Percentiles rank a stretch among this genome's conserved stretches.
phyloP scores from a whole-genome alignment of 2,797 vertebrate genomes.

The Mastacembelus armatus region DNA sequence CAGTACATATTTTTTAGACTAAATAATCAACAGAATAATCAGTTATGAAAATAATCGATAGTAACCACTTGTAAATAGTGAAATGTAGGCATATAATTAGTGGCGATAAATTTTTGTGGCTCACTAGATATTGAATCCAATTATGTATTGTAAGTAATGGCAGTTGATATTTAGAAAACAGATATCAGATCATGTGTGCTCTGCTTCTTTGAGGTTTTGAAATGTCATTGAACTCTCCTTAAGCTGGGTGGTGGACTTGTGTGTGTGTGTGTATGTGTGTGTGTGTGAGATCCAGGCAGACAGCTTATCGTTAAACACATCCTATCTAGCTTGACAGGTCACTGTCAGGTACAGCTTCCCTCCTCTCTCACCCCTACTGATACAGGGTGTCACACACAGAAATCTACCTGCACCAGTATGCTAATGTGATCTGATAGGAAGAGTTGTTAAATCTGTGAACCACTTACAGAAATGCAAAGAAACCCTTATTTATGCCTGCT shows the following conservation, averaged over 20 bases:
- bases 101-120: neutral
- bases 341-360: constrained; percentile 82
- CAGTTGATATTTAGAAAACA: constrained; percentile 56
- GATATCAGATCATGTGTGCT: constrained; percentile 45
- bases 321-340: constrained; percentile 84
- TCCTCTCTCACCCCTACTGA: constrained; percentile 75
- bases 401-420: constrained; percentile 81
- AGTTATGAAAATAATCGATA: neutral
- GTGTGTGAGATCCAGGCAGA: constrained; percentile 72
- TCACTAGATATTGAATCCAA: constrained; percentile 24
- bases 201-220: constrained; percentile 62
- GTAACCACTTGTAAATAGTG: neutral
- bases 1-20: no score
- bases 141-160: constrained; percentile 28
- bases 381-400: constrained; percentile 78
- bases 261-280: constrained; percentile 41
- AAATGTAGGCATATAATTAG: constrained; percentile 4
- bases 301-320: constrained; percentile 85
- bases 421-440: constrained; percentile 79
- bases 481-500: constrained; percentile 47
- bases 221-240: constrained; percentile 74
- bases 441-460: constrained; percentile 75
- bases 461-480: constrained; percentile 58
- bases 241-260: constrained; percentile 50
- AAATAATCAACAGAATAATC: neutral